Conservation (phyloP, 2,888 invertebrate genomes). For the Tromatobia lineatoria region DNA sequence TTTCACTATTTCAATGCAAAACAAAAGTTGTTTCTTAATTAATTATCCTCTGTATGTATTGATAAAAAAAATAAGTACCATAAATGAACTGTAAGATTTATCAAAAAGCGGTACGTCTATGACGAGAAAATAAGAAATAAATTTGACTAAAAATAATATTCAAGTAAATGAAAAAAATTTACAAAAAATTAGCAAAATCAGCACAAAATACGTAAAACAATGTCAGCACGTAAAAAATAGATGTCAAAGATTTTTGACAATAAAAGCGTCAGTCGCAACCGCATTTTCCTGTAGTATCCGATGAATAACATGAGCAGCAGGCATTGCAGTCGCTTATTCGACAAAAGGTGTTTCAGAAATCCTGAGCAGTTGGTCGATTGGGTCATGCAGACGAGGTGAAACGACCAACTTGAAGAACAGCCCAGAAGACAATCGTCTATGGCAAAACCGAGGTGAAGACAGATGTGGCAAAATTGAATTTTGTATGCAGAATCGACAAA, state of each 20-base stretch:
- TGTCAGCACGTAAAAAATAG: neutral
- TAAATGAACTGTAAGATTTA: no score
- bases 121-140: no score
- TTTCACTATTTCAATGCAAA: no score
- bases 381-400: neutral
- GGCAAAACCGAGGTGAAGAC: conserved; percentile 32
- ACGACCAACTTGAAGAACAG: conserved; percentile 20
- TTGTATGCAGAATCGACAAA: neutral
- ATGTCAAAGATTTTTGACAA: conserved; percentile 2
- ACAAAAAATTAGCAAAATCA: no score
- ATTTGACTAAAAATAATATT: no score
- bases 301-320: neutral
- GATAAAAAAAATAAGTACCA: no score
- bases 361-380: conserved; percentile 6
- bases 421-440: conserved; percentile 21
- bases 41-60: no score
- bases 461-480: conserved; percentile 28
- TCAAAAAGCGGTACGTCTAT: no score
- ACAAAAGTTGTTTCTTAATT: no score
- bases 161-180: no score
- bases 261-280: conserved; percentile 12
- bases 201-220: neutral
- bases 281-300: neutral
- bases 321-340: neutral
- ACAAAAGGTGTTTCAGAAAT: conserved; percentile 45